Evolutionary conservation across 2,797 vertebrate species (phyloP).

Genomic region (Arrhamphus sclerolepis): DNA sequence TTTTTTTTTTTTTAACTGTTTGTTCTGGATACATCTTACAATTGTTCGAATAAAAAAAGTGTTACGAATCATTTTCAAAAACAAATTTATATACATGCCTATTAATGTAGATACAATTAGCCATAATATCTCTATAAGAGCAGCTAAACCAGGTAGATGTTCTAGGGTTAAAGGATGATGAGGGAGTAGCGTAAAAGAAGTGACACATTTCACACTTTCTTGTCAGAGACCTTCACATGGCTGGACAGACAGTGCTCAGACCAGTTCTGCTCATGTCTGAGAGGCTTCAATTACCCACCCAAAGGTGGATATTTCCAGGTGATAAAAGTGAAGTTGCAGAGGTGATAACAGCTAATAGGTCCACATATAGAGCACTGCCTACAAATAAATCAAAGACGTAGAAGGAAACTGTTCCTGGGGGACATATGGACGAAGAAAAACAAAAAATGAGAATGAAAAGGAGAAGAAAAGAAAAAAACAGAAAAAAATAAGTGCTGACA

Average conservation of each 20-base stretch:
- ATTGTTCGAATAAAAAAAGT: too few species aligned
- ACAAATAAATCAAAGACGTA: too few species aligned
- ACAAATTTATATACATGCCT: too few species aligned
- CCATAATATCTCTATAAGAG: not conserved
- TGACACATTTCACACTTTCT: constrained; percentile 70
- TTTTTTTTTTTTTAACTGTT: too few species aligned
- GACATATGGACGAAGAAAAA: too few species aligned
- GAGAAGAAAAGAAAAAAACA: too few species aligned
- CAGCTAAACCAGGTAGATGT: constrained; percentile 1
- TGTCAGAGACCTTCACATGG: constrained; percentile 40
- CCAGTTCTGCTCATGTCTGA: constrained; percentile 36
- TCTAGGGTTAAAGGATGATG: constrained; percentile 2
- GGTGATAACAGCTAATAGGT: constrained; percentile 54
- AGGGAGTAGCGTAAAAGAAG: constrained; percentile 47
- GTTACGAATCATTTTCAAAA: too few species aligned
- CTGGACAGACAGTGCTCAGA: constrained; percentile 54
- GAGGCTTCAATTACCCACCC: constrained; percentile 35
- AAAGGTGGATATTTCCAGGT: constrained; percentile 62
- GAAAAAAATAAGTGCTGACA: too few species aligned
- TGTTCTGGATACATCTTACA: too few species aligned
- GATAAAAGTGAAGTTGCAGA: constrained; percentile 42
- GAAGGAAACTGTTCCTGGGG: too few species aligned
- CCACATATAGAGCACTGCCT: not conserved
- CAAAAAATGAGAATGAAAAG: too few species aligned
- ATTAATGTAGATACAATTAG: not conserved